phyloP scores from a whole-genome alignment of 2,113 vertebrate species.

The Numida meleagris region DNA sequence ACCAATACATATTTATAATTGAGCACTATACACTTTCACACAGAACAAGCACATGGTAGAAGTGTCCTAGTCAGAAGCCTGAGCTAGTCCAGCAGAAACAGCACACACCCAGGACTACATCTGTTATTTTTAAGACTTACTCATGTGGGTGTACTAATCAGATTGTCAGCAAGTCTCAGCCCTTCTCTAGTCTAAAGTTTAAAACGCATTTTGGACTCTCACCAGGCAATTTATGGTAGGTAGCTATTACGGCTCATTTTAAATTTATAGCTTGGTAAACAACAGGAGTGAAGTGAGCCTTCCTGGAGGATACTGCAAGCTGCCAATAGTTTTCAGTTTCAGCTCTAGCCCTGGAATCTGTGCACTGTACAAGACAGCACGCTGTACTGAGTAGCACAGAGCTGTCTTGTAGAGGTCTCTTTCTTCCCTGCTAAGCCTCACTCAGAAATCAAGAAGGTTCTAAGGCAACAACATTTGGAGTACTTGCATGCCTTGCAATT shows the following conservation, averaged over 20 bases:
- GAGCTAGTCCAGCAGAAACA: background rate
- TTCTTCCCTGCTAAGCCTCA: background rate
- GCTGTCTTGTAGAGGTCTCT: background rate
- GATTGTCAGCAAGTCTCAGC: background rate
- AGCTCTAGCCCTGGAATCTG: background rate
- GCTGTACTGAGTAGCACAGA: background rate
- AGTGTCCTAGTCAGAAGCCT: background rate
- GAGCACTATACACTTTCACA: background rate
- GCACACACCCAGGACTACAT: background rate
- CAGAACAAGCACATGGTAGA: background rate
- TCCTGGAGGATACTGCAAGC: background rate
- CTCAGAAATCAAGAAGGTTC: background rate
- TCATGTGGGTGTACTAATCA: background rate
- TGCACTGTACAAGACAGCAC: background rate
- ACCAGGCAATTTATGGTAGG: background rate
- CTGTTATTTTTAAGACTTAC: background rate
- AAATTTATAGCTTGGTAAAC: background rate
- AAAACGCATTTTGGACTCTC: background rate
- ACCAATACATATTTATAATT: background rate
- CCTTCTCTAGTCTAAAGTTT: background rate
- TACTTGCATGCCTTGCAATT: background rate
- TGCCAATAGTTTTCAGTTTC: background rate
- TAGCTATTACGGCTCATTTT: background rate
- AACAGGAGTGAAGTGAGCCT: background rate
- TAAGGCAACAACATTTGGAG: background rate